Evolutionary conservation across 2,797 vertebrate species (phyloP), one percentile per base, ranked within the genome.

Genomic region (Harpagifer antarcticus): DNA sequence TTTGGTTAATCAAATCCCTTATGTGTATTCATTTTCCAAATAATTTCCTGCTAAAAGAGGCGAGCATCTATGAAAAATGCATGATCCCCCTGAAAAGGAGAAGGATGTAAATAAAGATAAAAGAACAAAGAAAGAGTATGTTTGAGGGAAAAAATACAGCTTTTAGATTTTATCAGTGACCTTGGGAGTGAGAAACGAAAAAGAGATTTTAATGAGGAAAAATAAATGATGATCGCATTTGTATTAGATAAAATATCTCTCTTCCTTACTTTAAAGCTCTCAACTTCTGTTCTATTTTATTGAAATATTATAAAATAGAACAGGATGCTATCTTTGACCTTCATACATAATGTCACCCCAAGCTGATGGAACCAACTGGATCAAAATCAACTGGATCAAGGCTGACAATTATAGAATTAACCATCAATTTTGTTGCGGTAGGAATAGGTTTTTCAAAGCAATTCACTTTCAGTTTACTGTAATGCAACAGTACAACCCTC

Each of bases 11-110:
- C 59, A 83, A 85, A 74, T 81, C 74, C 73, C 64, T 70, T 68
- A 78, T 88, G 81, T 87, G 80, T 86, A 75, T 84, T 82, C 69
- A 61, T 81, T 82, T 85, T 86, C 78, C 76, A 86, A 80, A 85
- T 84, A 69, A 77, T 82, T 77, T 72, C 57, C 43, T 55, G 9
- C 79, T 66, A 65, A 86, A 84, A 63, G 68, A 81, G 61, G 54
- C 49, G 0, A 37, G 43, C 33, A 62, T 71, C 31, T 64, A 88
- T 88, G 58, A 86, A 89, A 89, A 83, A 88, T 89, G 77, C 79
- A 86, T 84, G 72, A 87, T 2, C 40, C 17, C 42, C 59, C 37
- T 27, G 9, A 19, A 33, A 70, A 66, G 44, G 45, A 68, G 55
- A 15, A 15, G 61, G 64, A 83, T 43, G 64, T 19, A 47, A 16